Evolutionary conservation across 1,140 invertebrate species (phyloP).

Genomic region (Charaxes varanes): DNA sequence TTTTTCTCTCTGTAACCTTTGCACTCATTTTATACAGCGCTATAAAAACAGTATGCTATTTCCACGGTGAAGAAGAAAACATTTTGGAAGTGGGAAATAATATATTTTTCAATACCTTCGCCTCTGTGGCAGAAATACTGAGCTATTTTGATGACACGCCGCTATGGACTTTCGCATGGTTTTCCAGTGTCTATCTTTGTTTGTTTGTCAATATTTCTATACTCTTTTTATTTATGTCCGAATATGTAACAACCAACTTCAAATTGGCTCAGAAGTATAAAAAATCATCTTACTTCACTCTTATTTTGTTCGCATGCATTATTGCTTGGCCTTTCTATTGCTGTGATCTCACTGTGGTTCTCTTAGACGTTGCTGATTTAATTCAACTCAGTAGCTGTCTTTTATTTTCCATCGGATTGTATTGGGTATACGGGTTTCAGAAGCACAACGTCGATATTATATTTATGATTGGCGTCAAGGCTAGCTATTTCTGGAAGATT

Average conservation of each 20-base stretch:
- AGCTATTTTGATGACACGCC: conserved; percentile 41
- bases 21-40: conserved; percentile 44
- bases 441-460: conserved; percentile 56
- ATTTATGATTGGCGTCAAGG: conserved; percentile 62
- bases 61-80: conserved; percentile 51
- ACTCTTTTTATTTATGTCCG: conserved; percentile 39
- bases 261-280: conserved; percentile 23
- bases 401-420: conserved; percentile 44
- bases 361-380: conserved; percentile 39
- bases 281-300: conserved; percentile 25
- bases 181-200: conserved; percentile 35
- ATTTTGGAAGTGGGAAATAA: conserved; percentile 41
- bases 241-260: conserved; percentile 25
- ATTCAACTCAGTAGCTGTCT: conserved; percentile 46
- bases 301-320: conserved; percentile 25
- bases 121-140: conserved; percentile 45
- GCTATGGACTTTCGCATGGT: conserved; percentile 55
- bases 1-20: conserved; percentile 36
- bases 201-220: conserved; percentile 46
- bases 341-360: conserved; percentile 40
- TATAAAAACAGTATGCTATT: conserved; percentile 57
- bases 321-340: conserved; percentile 45
- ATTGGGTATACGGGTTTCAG: conserved; percentile 54
- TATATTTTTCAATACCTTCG: conserved; percentile 44
- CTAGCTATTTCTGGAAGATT: conserved; percentile 51